Evolutionary conservation across 2,888 invertebrate species (phyloP), one percentile per base, ranked within the genome.

Genomic region (Sminthurides aquaticus): DNA sequence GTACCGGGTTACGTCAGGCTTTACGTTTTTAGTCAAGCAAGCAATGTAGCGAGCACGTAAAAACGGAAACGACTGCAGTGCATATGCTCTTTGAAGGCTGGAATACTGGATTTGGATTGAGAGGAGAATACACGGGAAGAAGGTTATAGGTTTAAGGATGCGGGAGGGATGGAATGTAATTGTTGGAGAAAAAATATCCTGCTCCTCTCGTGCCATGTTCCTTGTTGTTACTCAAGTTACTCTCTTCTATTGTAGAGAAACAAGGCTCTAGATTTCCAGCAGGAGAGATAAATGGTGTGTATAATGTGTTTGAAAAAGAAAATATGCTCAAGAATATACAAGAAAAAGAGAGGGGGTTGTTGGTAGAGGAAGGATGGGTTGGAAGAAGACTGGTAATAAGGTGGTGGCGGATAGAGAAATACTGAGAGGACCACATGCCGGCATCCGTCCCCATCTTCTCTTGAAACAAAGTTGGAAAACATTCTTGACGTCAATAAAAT

Each of bases 401-500:
- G 5, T 34, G 43, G 43, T 34, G 43, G 8, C 5, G 43, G 15
- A 34, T 34, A 52, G 52, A 52, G 52, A 20, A n/a, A 2, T 15
- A 3, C 18, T 5, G 24, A 54, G 54, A n/a, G 57, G 28, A 25
- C 43, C 43, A 61, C 29, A 61, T n/a, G 27, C 57, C 57, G 49
- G 62, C 49, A 57, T 27, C 22, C 29, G 54, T 5, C 20, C 27
- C 58, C 60, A 25, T 60, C 60, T 60, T 55, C 60, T 48, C 60
- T 49, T 61, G 60, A 60, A 65, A 65, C 65, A 65, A 65, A 68
- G 66, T 60, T 66, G 63, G 58, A 66, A 68, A 62, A 68, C 67
- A 68, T 70, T 70, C 67, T 66, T 70, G 63, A 62, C 68, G 68
- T 68, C 65, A 66, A 70, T 70, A 70, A 70, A 70, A 70, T 70